Evolutionary conservation across 2,797 vertebrate species (phyloP), one percentile per base, ranked within the genome.

Genomic region (Onychomys arenicola): DNA sequence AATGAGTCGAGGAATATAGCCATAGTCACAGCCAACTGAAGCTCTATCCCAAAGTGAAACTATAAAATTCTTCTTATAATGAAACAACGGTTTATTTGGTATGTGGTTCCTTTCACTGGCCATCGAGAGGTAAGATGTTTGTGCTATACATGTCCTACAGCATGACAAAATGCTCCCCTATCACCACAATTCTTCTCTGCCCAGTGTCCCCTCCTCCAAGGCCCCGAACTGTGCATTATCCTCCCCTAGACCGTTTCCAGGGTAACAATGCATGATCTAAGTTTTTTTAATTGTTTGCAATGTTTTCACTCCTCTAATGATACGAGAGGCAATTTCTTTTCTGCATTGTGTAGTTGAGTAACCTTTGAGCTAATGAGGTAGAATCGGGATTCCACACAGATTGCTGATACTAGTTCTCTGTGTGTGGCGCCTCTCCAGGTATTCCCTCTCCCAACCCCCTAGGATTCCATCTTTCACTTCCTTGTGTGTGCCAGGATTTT

Each of bases 51-150:
- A 81, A 93, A 91, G 86, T 59, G 88, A 89, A 84, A 61, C 52
- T 17, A 16, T 52, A 52, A 77, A 52, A 82, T 49, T 55, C 29
- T 49, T 76, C 92, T 87, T 65, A 67, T 63, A 90, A 55, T 83
- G 78, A 92, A 78, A 76, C 63, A 37, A 55, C 69, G 46, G 43
- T 67, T 91, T 73, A 87, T 73, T 84, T 89, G 90, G 40, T 9
- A 61, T 21, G 57, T 63, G n/a, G n/a, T 29, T 92, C 49, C 52
- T 95, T 91, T 17, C 57, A 75, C 16, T n/a, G 83, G 75, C 46
- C 57, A 85, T 16, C 0, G 5, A 92, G 77, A 95, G 81, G 37
- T n/a, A 96, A 92, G 82, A 55, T 27, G 71, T 84, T 81, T 57
- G 27, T 13, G 21, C 21, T 61, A 0, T 59, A 61, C 25, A 63